Evolutionary conservation across 2,113 vertebrate species (phyloP), one percentile per base, ranked within the genome.

Genomic region (Clarias magur): DNA sequence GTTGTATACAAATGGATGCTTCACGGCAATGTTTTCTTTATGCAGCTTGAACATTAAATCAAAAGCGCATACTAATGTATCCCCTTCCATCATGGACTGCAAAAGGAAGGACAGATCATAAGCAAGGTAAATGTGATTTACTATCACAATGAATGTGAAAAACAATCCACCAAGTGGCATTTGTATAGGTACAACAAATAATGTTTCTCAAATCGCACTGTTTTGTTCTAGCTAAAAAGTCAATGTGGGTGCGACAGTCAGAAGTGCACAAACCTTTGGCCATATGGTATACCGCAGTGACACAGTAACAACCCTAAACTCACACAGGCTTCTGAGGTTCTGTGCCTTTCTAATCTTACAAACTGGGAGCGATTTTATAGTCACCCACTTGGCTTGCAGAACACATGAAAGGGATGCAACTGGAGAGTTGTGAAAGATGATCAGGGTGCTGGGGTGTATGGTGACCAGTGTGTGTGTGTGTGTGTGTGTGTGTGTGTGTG

Each of bases 381-480:
- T 67, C 78, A 68, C 53, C 48, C 21, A 70, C 34, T 79, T 57
- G 54, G 56, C 76, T 38, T 27, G 17, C 48, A 84, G 82, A 38
- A 4, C 8, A 83, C 63, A 73, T 57, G 54, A 57, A 38, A 23
- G 48, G n/a, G 11, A 84, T 72, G 82, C 82, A 84, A 84, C 3
- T 68, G 53, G 82, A 84, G 82, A 72, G 53, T 84, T 84, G 67
- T 84, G 82, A 84, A 84, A 84, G 67, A 84, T 9, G 53, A 84
- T 84, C 27, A 6, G 59, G 70, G 38, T 81, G 87, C 25, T 67
- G 53, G 68, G 27, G 23, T 87, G 83, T 89, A 70, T 85, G 57
- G 82, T 84, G 57, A 75, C 59, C 62, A 27, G 59, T 54, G 59
- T 53, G 38, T 21, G 54, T 21, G 38, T 79, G 62, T 38, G 38